Conservation (phyloP, 1,140 invertebrate species). For the Papilio polytes region DNA sequence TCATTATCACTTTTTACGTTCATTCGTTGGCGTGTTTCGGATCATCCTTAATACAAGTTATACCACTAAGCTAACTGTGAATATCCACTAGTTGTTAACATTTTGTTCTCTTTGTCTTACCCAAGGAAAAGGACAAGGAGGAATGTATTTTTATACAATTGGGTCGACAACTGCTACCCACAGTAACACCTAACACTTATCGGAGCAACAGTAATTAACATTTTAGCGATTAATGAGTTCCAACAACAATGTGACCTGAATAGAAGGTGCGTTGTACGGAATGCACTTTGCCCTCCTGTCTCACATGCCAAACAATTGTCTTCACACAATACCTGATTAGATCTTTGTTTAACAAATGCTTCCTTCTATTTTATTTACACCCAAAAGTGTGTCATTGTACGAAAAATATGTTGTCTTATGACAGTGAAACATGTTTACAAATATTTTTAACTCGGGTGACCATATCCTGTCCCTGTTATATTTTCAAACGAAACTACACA, state of each 20-base stretch:
- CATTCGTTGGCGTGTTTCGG: background rate
- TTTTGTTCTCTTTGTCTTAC: background rate
- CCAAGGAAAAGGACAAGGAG: background rate
- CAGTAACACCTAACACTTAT: background rate
- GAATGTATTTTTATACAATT: too few species aligned
- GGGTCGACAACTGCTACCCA: background rate
- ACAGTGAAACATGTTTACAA: background rate
- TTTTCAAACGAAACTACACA: too few species aligned
- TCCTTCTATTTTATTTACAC: slow-evolving; percentile 40
- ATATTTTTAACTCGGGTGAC: background rate
- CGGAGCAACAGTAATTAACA: background rate
- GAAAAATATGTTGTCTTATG: background rate
- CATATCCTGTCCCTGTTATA: slow-evolving; percentile 22
- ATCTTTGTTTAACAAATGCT: slow-evolving; percentile 41
- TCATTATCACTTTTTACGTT: too few species aligned
- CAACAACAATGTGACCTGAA: slow-evolving; percentile 25
- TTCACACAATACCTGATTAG: slow-evolving; percentile 18
- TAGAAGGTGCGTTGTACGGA: slow-evolving; percentile 25
- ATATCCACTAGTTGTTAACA: background rate
- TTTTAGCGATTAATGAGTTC: slow-evolving; percentile 15
- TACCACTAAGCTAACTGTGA: background rate
- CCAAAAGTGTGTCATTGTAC: slow-evolving; percentile 39
- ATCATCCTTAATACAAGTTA: background rate
- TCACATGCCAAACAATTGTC: slow-evolving; percentile 1
- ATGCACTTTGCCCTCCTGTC: slow-evolving; percentile 33